These are phyloP conservation scores for Habropoda laboriosa DNA, from an alignment of 1,140 invertebrate species.

Conservation along the genomic window DNA sequence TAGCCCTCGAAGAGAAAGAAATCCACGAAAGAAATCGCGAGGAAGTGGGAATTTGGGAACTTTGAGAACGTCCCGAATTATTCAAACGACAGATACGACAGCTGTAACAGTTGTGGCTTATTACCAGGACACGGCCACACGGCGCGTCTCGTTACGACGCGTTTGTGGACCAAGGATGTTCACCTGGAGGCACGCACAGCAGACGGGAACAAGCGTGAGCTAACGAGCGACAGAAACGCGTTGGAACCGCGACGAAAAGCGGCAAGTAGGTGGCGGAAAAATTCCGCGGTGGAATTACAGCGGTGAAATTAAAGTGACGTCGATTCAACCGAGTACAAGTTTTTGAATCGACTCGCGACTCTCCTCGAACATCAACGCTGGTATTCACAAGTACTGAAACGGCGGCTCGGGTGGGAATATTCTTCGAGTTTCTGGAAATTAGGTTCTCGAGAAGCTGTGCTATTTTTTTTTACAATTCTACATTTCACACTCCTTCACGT, in stretches of 20 bases:
- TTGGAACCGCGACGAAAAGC: too few species aligned
- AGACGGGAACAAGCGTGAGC: conserved; percentile 47
- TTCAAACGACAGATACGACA: conserved; percentile 51
- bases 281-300: not conserved
- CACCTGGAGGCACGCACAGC: conserved; percentile 51
- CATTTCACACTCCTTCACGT: too few species aligned
- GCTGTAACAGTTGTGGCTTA: conserved; percentile 63
- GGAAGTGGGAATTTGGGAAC: not conserved
- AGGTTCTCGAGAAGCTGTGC: too few species aligned
- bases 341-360: not conserved
- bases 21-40: not conserved
- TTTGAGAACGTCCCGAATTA: conserved; percentile 56
- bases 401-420: not conserved
- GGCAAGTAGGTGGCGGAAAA: conserved; percentile 3
- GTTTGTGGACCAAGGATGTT: conserved; percentile 45
- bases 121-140: conserved; percentile 47
- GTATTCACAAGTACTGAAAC: not conserved
- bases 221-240: conserved; percentile 59
- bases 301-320: not conserved
- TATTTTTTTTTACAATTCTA: too few species aligned
- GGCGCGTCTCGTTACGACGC: conserved; percentile 60
- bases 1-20: conserved; percentile 6
- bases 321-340: not conserved
- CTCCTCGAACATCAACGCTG: not conserved
- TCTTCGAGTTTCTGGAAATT: too few species aligned